Percentiles rank a stretch among this genome's conserved stretches.
These are phyloP conservation scores for Matsumyia berberina DNA, from an alignment of 2,888 invertebrate genomes.

Conservation along the genomic window DNA sequence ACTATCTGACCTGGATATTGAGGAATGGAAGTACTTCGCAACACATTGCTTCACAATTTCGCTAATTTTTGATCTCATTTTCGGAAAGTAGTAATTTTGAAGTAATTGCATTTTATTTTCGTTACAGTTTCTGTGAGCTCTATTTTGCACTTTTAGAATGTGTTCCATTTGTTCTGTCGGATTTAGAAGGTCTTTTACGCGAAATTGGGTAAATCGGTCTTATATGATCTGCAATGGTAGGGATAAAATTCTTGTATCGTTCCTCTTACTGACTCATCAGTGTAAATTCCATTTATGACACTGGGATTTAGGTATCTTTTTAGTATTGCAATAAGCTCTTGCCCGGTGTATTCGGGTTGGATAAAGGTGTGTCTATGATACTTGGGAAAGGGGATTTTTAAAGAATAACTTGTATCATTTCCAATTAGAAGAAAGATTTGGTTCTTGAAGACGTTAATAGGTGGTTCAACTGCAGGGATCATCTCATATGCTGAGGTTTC, in stretches of 20 bases:
- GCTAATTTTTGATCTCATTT: neutral
- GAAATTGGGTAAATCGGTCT: constrained; percentile 5
- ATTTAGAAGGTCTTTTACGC: constrained; percentile 21
- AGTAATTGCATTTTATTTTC: constrained; percentile 23
- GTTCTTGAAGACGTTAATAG: no score
- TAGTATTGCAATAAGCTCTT: constrained; percentile 8
- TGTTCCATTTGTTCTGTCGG: neutral
- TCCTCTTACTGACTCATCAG: constrained; percentile 5
- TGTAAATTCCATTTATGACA: constrained; percentile 21
- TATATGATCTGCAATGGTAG: no score
- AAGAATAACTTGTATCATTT: neutral
- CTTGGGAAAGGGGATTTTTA: constrained; percentile 23
- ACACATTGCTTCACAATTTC: constrained; percentile 32
- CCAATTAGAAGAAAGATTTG: neutral
- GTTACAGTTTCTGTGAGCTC: constrained; percentile 30
- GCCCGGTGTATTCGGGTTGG: neutral
- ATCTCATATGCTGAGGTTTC: constrained; percentile 36
- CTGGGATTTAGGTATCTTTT: constrained; percentile 20
- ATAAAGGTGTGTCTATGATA: constrained; percentile 18
- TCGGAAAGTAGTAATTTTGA: constrained; percentile 27
- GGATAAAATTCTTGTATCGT: no score
- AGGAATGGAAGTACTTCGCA: no score
- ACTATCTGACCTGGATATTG: constrained; percentile 35
- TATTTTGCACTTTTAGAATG: constrained; percentile 29
- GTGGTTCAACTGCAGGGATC: no score